Base-by-base conservation (phyloP, 2,888 invertebrate genomes). In the Mimumesa dahlbomi region DNA sequence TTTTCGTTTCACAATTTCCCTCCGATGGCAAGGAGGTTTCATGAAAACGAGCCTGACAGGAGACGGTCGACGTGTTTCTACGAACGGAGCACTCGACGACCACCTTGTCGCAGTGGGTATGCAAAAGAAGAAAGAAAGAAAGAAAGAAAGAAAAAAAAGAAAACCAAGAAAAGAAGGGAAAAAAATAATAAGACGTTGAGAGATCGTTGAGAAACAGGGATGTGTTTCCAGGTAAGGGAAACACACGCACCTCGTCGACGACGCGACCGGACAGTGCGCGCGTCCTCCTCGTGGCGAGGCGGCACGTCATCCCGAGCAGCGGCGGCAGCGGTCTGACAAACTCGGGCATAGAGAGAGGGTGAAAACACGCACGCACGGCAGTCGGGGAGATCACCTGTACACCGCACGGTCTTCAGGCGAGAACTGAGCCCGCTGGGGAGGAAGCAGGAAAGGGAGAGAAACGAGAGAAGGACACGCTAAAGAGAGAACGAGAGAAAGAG, bases 351-450 rank as follows among this genome's bases (percentile, higher is more conserved):
- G 46, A 49, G 72, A 59, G 50, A 45, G 67, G 50, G 67, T 52
- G 58, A 57, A 43, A 48, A 62, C 65, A n/a, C n/a, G n/a, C n/a
- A n/a, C 25, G 7, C 25, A 25, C 25, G 25, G 25, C 4, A 25
- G 25, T 5, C 4, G 7, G 25, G 7, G 25, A 25, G 25, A 75
- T 78, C 77, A 78, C 79, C 79, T 76, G 77, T 75, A 66, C 75
- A 77, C 79, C 72, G 79, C 63, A 75, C 81, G 84, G 81, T 84
- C 84, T 85, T 85, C 86, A 83, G 84, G 82, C 82, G 85, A 86
- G 83, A 85, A 87, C 88, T 88, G 86, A 86, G 79, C 78, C 69
- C 49, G 68, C 75, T 75, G 76, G 77, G 58, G 64, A 65, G 68
- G 62, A 65, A 65, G 61, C 52, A n/a, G n/a, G 61, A 61, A 62